A percentile compares a stretch with the other conserved stretches of the same genome.
Evolutionary conservation across 2,113 vertebrate genomes (phyloP).

Genomic region (Corydoras sp.): DNA sequence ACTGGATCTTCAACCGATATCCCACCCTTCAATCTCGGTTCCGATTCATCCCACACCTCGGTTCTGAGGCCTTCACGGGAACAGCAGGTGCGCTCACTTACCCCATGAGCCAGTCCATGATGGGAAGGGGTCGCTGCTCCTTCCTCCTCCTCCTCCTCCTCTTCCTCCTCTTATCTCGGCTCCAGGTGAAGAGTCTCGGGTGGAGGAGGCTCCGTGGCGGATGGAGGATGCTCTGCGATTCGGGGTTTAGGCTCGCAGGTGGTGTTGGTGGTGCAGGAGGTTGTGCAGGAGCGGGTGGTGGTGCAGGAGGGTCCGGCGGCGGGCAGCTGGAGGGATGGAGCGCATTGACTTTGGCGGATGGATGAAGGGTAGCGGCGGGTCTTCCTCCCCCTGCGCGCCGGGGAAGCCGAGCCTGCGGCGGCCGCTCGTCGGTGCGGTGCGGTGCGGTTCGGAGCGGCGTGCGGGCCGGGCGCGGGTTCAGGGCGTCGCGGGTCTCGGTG

Average conservation of each 20-base stretch:
- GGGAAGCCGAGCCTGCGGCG: neutral
- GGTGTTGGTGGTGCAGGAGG: neutral
- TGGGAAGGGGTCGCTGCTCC: slow-evolving; percentile 37
- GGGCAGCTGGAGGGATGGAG: neutral
- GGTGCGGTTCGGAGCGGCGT: no score
- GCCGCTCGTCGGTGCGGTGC: no score
- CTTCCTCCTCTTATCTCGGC: slow-evolving; percentile 50
- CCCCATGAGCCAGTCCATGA: slow-evolving; percentile 89
- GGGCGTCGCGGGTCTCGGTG: slow-evolving; percentile 3
- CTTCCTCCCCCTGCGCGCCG: neutral
- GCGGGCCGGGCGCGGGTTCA: neutral
- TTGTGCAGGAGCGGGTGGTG: neutral
- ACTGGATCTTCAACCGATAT: no score
- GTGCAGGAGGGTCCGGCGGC: neutral
- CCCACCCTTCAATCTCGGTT: no score
- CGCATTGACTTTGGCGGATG: slow-evolving; percentile 19
- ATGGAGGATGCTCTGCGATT: neutral
- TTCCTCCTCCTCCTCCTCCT: slow-evolving; percentile 41
- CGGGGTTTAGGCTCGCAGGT: neutral
- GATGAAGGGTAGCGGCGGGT: slow-evolving; percentile 13
- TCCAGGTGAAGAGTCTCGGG: neutral
- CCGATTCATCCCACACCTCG: no score
- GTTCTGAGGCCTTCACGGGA: no score
- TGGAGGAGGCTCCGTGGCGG: neutral
- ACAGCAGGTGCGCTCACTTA: slow-evolving; percentile 65